These are phyloP conservation scores for Tinamus major DNA, from an alignment of 2,797 vertebrate species.

Conservation along the genomic window DNA sequence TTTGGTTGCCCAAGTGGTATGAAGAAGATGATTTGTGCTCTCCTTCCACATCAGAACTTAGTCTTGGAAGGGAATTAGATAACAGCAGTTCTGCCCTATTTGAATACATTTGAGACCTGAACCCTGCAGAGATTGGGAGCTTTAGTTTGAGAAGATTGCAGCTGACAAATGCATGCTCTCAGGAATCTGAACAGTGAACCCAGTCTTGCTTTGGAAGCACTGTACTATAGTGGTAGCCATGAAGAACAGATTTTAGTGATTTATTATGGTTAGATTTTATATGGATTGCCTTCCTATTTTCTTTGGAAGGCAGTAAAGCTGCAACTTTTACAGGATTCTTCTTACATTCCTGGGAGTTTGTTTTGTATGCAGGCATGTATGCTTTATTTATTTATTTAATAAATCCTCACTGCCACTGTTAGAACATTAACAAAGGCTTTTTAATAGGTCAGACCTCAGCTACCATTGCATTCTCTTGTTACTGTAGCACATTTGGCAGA, in stretches of 20 bases:
- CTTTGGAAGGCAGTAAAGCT: constrained; percentile 34
- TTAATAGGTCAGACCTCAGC: constrained; percentile 36
- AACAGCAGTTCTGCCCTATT: background rate
- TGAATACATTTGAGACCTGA: background rate
- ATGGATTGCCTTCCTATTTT: constrained; percentile 46
- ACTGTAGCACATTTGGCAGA: background rate
- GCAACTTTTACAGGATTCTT: background rate
- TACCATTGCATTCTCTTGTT: constrained; percentile 19
- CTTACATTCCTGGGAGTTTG: constrained; percentile 18
- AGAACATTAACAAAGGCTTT: constrained; percentile 13
- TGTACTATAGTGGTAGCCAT: background rate
- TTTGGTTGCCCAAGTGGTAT: background rate
- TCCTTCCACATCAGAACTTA: background rate
- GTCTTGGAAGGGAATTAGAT: background rate
- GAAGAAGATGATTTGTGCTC: background rate
- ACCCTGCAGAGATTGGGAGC: background rate
- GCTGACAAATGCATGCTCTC: background rate
- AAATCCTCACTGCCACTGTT: background rate
- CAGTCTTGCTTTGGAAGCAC: background rate
- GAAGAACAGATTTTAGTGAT: constrained; percentile 30
- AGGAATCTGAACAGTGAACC: background rate
- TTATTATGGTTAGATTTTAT: constrained; percentile 22
- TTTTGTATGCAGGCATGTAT: background rate
- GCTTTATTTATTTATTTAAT: constrained; percentile 15
- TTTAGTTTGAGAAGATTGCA: background rate